Percentiles rank a stretch among this genome's conserved stretches.
phyloP scores from a whole-genome alignment of 2,113 vertebrate genomes.

The Lathamus discolor region DNA sequence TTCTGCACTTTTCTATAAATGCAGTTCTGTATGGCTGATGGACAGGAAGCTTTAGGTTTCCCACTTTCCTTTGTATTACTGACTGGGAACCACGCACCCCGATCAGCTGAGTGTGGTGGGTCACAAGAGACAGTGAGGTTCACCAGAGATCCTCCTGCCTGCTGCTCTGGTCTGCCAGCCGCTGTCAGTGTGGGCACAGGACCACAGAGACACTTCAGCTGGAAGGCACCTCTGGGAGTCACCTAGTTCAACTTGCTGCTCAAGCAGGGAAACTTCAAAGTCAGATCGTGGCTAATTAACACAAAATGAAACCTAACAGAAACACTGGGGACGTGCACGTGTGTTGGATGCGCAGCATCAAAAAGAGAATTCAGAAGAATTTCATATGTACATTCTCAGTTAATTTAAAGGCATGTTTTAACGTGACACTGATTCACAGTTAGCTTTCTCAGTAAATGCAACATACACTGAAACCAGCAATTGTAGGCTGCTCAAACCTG shows the following conservation, averaged over 20 bases:
- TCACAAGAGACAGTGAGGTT: neutral
- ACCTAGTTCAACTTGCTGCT: neutral
- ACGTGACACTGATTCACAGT: neutral
- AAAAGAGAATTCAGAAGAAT: neutral
- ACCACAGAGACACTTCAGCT: neutral
- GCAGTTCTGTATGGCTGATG: neutral
- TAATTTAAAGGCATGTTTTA: neutral
- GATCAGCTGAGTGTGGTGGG: neutral
- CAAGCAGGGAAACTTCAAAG: neutral
- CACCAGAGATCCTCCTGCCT: neutral
- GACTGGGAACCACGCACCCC: accelerated
- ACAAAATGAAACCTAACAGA: neutral
- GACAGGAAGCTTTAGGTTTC: conserved; percentile 31
- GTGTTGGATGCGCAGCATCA: neutral
- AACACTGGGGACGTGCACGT: neutral
- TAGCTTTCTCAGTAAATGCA: neutral
- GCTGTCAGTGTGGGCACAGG: neutral
- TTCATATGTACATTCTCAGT: neutral
- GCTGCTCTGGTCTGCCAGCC: neutral
- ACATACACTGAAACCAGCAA: neutral
- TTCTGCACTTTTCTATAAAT: neutral
- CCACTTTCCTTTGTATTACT: conserved; percentile 4
- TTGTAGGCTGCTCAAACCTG: neutral
- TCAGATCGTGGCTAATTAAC: neutral
- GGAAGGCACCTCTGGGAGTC: neutral